phyloP scores from a whole-genome alignment of 2,797 vertebrate genomes.

The Danio aesculapii region DNA sequence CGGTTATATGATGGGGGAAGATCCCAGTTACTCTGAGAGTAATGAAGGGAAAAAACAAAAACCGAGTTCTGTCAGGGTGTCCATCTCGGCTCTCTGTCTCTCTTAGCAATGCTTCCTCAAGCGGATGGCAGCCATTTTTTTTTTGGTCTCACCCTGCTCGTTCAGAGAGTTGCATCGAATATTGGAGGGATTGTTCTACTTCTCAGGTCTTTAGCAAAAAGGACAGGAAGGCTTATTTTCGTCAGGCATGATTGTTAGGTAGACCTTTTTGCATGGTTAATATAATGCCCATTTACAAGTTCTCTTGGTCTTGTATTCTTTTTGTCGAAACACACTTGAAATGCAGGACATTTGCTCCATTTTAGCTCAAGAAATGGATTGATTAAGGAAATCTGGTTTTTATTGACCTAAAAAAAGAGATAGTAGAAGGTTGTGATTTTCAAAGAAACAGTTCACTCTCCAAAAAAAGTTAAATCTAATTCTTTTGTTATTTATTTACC shows the following conservation, averaged over 20 bases:
- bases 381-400: constrained; percentile 72
- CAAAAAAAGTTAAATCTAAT: neutral
- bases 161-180: constrained; percentile 43
- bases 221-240: constrained; percentile 47
- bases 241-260: constrained; percentile 44
- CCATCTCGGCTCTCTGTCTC: constrained; percentile 46
- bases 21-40: constrained; percentile 50
- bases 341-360: constrained; percentile 60
- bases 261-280: constrained; percentile 44
- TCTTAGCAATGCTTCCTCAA: constrained; percentile 45
- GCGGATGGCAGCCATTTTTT: constrained; percentile 20
- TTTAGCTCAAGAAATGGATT: constrained; percentile 61
- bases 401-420: constrained; percentile 69
- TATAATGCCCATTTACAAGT: constrained; percentile 26
- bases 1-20: constrained; percentile 27
- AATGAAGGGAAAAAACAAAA: constrained; percentile 30
- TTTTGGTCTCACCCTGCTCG: constrained; percentile 38
- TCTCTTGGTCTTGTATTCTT: constrained; percentile 37
- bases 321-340: constrained; percentile 49
- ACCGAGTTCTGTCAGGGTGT: constrained; percentile 45
- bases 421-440: constrained; percentile 2
- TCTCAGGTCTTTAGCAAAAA: constrained; percentile 52
- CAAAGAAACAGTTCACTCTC: constrained; percentile 3
- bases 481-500: neutral
- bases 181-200: constrained; percentile 40